A percentile compares a stretch with the other conserved stretches of the same genome.
phyloP scores from a whole-genome alignment of 2,888 invertebrate species.

The Carpatolechia fugitivella region DNA sequence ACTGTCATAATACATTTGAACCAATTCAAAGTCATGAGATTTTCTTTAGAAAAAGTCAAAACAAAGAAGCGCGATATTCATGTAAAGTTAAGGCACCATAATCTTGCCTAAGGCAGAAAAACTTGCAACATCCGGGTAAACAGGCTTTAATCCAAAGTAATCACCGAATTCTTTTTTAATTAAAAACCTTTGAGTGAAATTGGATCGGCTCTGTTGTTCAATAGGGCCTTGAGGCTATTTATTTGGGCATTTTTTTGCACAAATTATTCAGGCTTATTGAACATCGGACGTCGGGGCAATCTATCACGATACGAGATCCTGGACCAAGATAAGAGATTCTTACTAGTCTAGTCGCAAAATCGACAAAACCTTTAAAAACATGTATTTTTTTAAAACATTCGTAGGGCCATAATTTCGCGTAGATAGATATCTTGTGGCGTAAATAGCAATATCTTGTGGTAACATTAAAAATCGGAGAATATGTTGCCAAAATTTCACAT shows the following conservation, averaged over 20 bases:
- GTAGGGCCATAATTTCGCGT: too few species aligned
- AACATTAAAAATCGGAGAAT: too few species aligned
- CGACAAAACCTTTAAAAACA: too few species aligned
- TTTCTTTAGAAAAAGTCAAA: too few species aligned
- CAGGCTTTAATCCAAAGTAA: constrained; percentile 32
- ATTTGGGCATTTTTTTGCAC: constrained; percentile 53
- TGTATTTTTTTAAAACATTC: too few species aligned
- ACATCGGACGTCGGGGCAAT: constrained; percentile 55
- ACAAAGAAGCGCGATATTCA: too few species aligned
- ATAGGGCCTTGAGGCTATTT: constrained; percentile 41
- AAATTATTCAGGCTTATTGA: constrained; percentile 67
- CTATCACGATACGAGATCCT: constrained; percentile 54
- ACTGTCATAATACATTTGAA: too few species aligned
- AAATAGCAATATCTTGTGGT: too few species aligned
- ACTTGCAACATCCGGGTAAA: constrained; percentile 25
- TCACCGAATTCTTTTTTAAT: constrained; percentile 45
- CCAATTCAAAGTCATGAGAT: too few species aligned
- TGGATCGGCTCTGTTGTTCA: constrained; percentile 47
- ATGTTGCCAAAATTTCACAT: too few species aligned
- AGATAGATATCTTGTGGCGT: too few species aligned
- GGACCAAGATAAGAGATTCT: background rate
- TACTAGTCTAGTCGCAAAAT: too few species aligned
- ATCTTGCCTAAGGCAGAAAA: background rate
- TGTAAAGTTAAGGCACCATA: background rate
- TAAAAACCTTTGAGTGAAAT: constrained; percentile 48